Base-by-base conservation (phyloP, 2,888 invertebrate genomes). In the Coronaproctus castanopsis region DNA sequence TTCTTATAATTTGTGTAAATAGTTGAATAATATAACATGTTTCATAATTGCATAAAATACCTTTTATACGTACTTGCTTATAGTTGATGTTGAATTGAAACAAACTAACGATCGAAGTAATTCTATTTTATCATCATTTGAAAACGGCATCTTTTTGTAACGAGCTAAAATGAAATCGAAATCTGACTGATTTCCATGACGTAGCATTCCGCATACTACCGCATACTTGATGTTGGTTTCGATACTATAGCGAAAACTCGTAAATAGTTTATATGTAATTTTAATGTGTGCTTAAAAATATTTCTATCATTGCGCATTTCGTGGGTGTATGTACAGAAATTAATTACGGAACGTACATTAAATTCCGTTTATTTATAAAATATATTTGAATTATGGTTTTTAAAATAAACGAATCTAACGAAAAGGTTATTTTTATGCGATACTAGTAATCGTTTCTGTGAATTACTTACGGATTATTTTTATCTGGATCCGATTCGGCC, bases 381-480 rank as follows among this genome's bases (percentile, higher is more conserved):
- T n/a, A n/a, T n/a, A n/a, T n/a, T n/a, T n/a, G n/a, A n/a, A n/a
- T n/a, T n/a, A n/a, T n/a, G n/a, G n/a, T n/a, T n/a, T n/a, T n/a
- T n/a, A n/a, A n/a, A n/a, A n/a, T n/a, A n/a, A n/a, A n/a, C n/a
- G n/a, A n/a, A n/a, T n/a, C n/a, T n/a, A n/a, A n/a, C n/a, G n/a
- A n/a, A n/a, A n/a, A n/a, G n/a, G n/a, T n/a, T n/a, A n/a, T n/a
- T n/a, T n/a, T n/a, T n/a, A n/a, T n/a, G n/a, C n/a, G n/a, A n/a
- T n/a, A n/a, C n/a, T n/a, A n/a, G n/a, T n/a, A n/a, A n/a, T n/a
- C n/a, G n/a, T n/a, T n/a, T n/a, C n/a, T n/a, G n/a, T n/a, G n/a
- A n/a, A n/a, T n/a, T 58, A 73, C 80, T 78, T 71, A 87, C 85
- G 85, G 82, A 70, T 87, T 87, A 65, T 79, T 77, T 8, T 60